A percentile compares a stretch with the other conserved stretches of the same genome.
Conservation (phyloP, 2,113 vertebrate species). For the Oncorhynchus keta region DNA sequence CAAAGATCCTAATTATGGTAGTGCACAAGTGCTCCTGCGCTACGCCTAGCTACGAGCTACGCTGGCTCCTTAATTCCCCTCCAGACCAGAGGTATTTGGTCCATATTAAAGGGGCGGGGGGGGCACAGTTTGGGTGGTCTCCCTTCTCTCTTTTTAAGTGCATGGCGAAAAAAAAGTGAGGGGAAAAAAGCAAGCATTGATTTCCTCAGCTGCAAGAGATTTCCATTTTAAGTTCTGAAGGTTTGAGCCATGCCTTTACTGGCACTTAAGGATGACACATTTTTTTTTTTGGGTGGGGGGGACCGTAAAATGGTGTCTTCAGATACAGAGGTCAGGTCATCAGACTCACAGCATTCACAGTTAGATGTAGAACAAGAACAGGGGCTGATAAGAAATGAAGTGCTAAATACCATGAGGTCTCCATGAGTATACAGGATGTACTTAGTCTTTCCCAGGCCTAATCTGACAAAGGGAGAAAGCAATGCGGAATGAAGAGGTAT, state of each 20-base stretch:
- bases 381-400: not conserved
- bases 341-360: not conserved
- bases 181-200: conserved; percentile 46
- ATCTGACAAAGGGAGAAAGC: not conserved
- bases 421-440: not conserved
- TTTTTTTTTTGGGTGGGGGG: not conserved
- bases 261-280: conserved; percentile 31
- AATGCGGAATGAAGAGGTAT: not conserved
- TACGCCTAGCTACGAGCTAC: conserved; percentile 11
- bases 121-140: conserved; percentile 58
- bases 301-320: not conserved
- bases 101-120: conserved; percentile 49
- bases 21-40: conserved; percentile 14
- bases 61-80: conserved; percentile 46
- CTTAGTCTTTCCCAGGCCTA: not conserved
- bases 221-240: conserved; percentile 52
- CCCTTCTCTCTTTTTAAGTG: conserved; percentile 56
- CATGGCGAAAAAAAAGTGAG: conserved; percentile 27
- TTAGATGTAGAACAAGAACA: not conserved
- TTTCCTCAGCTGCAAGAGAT: conserved; percentile 60
- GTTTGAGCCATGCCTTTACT: conserved; percentile 21
- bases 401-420: not conserved
- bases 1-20: conserved; percentile 42
- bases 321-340: not conserved
- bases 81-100: conserved; percentile 51